Conservation (phyloP, 2,888 invertebrate genomes). For the Rotaria macrura region DNA sequence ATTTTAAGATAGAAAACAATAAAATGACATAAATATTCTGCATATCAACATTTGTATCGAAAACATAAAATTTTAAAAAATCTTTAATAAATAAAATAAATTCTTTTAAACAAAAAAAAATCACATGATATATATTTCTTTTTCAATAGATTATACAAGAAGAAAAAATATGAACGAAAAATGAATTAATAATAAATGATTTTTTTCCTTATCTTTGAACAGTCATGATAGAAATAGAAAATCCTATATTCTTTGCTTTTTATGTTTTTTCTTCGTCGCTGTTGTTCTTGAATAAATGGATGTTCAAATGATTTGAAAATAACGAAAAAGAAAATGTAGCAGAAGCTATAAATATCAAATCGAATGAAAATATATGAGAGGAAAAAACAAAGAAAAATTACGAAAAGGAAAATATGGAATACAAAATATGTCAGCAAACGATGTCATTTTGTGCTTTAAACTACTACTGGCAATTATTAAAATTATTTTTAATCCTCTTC, state of each 20-base stretch:
- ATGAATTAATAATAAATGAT: background rate
- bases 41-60: background rate
- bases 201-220: background rate
- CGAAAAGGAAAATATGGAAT: background rate
- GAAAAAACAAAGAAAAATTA: background rate
- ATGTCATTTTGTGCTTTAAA: background rate
- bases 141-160: background rate
- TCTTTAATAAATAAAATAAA: background rate
- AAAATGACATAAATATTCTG: background rate
- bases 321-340: background rate
- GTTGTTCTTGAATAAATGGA: slow-evolving; percentile 84
- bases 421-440: background rate
- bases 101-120: background rate
- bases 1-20: background rate
- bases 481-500: background rate
- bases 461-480: background rate
- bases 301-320: slow-evolving; percentile 61
- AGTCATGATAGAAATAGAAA: background rate
- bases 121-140: background rate
- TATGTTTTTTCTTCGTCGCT: background rate
- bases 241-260: background rate
- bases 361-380: background rate
- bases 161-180: background rate
- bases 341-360: background rate
- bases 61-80: background rate